Conservation (phyloP, 2,888 invertebrate species). For the Lepeophtheirus nordmannii region DNA sequence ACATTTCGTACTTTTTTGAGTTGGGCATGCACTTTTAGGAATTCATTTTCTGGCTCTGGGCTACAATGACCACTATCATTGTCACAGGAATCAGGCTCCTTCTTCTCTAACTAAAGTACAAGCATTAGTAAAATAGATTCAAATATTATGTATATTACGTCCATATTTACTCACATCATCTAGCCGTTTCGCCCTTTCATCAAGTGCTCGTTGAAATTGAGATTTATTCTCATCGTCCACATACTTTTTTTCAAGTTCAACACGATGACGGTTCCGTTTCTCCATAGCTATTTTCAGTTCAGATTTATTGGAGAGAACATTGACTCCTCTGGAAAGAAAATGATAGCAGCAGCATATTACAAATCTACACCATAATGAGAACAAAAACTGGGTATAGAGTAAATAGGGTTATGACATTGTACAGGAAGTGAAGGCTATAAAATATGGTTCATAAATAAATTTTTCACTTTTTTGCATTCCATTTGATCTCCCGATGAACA, state of each 20-base stretch:
- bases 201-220: slow-evolving; percentile 16
- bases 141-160: too few species aligned
- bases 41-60: slow-evolving; percentile 20
- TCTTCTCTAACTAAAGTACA: background rate
- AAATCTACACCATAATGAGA: too few species aligned
- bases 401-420: too few species aligned
- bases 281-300: slow-evolving; percentile 19
- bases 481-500: slow-evolving; percentile 11
- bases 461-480: slow-evolving; percentile 15
- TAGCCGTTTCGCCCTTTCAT: slow-evolving; percentile 17
- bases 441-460: too few species aligned
- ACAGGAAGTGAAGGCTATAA: too few species aligned
- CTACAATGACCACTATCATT: slow-evolving; percentile 22
- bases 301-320: slow-evolving; percentile 12
- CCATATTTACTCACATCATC: slow-evolving; percentile 16
- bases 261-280: slow-evolving; percentile 10
- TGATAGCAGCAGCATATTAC: background rate
- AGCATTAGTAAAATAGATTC: too few species aligned
- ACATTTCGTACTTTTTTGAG: slow-evolving; percentile 9
- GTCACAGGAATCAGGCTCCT: background rate
- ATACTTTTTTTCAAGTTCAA: background rate
- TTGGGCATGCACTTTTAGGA: slow-evolving; percentile 16
- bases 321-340: slow-evolving; percentile 8
- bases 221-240: slow-evolving; percentile 15
- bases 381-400: too few species aligned